Evolutionary conservation across 2,797 vertebrate species (phyloP).

Genomic region (Nyctibius grandis): DNA sequence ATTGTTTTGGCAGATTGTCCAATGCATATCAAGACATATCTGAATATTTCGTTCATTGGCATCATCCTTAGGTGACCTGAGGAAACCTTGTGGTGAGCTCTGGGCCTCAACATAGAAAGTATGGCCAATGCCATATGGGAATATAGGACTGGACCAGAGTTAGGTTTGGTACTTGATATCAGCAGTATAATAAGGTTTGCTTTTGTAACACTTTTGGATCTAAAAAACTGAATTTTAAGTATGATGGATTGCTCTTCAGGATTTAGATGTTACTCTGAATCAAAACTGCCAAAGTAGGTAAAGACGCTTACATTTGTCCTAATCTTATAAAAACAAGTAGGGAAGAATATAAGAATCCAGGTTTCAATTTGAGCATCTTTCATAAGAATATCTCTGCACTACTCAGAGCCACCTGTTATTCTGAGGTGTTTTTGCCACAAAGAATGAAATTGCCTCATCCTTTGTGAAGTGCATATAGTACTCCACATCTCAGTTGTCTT

Average conservation of each 20-base stretch:
- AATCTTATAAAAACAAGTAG: background rate
- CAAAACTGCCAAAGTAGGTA: background rate
- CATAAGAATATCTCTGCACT: background rate
- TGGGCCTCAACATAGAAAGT: fast-evolving
- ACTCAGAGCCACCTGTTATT: background rate
- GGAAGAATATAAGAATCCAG: background rate
- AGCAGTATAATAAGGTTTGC: background rate
- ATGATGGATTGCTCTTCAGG: background rate
- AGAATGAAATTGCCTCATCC: background rate
- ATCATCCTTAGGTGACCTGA: background rate
- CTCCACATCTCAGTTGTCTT: background rate
- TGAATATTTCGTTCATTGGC: background rate
- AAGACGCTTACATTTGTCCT: background rate
- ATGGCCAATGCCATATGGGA: background rate
- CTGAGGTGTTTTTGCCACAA: background rate
- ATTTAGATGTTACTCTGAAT: background rate
- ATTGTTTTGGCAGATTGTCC: background rate
- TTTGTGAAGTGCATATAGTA: background rate
- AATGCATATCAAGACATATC: background rate
- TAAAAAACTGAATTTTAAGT: background rate
- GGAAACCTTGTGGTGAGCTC: background rate
- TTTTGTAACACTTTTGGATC: background rate
- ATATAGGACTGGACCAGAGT: background rate
- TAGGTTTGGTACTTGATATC: background rate
- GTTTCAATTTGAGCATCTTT: background rate